Percentiles rank a stretch among this genome's conserved stretches.
Conservation (phyloP, 1,140 invertebrate genomes). For the Neomicropteryx cornuta region DNA sequence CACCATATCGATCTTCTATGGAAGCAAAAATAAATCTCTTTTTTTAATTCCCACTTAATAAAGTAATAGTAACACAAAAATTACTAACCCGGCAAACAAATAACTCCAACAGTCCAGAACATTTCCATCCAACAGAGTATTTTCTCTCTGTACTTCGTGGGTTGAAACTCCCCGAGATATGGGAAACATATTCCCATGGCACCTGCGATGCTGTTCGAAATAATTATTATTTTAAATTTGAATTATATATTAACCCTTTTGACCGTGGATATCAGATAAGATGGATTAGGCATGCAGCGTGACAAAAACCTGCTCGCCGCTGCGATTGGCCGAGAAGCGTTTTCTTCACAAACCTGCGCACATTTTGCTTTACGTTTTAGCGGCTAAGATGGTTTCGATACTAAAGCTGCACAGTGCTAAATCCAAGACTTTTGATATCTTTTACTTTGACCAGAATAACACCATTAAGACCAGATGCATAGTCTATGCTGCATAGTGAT, state of each 20-base stretch:
- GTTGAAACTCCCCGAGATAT: slow-evolving; percentile 66
- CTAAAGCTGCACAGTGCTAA: no score
- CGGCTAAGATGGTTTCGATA: no score
- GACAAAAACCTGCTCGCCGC: background rate
- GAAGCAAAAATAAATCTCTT: no score
- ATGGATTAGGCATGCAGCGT: background rate
- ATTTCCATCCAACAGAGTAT: slow-evolving; percentile 71
- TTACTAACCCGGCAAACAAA: slow-evolving; percentile 51
- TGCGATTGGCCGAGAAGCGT: no score
- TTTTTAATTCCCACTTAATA: no score
- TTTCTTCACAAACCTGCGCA: background rate
- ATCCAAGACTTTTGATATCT: no score
- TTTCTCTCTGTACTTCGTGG: slow-evolving; percentile 60
- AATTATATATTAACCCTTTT: background rate
- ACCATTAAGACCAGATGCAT: no score
- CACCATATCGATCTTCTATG: no score
- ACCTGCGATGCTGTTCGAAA: slow-evolving; percentile 49
- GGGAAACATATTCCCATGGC: slow-evolving; percentile 69
- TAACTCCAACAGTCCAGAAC: slow-evolving; percentile 66
- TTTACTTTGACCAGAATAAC: no score
- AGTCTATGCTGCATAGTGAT: no score
- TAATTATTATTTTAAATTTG: slow-evolving; percentile 3
- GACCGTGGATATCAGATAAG: background rate
- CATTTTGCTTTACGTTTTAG: no score
- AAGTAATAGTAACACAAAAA: no score